phyloP scores from a whole-genome alignment of 2,888 invertebrate genomes.

The Limnephilus lunatus region DNA sequence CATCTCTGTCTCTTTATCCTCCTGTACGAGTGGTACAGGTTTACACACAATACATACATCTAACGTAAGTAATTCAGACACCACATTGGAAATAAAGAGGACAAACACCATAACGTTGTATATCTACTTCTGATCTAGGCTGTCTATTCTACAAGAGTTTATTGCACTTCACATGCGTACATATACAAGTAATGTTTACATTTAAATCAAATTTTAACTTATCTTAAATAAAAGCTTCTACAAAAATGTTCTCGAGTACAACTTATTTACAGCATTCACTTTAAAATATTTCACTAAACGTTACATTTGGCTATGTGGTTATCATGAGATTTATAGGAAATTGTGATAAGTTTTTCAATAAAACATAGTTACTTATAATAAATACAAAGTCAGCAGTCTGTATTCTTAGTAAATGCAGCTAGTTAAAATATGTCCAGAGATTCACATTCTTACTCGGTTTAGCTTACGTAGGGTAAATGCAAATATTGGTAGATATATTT shows the following conservation, averaged over 20 bases:
- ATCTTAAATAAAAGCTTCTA: constrained; percentile 57
- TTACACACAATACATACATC: constrained; percentile 62
- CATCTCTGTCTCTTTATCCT: constrained; percentile 15
- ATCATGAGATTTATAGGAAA: constrained; percentile 60
- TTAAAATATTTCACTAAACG: constrained; percentile 63
- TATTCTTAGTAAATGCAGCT: constrained; percentile 53
- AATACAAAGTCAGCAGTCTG: constrained; percentile 46
- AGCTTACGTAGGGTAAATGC: constrained; percentile 46
- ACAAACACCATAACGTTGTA: constrained; percentile 63
- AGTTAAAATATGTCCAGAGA: constrained; percentile 32
- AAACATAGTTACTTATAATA: constrained; percentile 41
- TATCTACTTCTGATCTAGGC: constrained; percentile 61
- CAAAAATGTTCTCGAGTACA: constrained; percentile 48
- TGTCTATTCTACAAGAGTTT: constrained; percentile 62
- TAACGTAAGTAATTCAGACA: constrained; percentile 62
- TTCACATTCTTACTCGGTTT: neutral
- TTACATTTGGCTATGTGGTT: constrained; percentile 65
- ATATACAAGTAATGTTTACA: constrained; percentile 45
- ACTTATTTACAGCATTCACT: constrained; percentile 60
- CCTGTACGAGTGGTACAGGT: constrained; percentile 20
- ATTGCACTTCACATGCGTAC: constrained; percentile 63
- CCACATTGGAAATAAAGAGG: constrained; percentile 62
- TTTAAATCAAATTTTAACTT: constrained; percentile 57
- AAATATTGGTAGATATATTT: constrained; percentile 50
- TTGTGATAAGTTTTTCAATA: constrained; percentile 54